A percentile compares a stretch with the other conserved stretches of the same genome.
Conservation (phyloP, 2,113 vertebrate species). For the Amazona guildingii region DNA sequence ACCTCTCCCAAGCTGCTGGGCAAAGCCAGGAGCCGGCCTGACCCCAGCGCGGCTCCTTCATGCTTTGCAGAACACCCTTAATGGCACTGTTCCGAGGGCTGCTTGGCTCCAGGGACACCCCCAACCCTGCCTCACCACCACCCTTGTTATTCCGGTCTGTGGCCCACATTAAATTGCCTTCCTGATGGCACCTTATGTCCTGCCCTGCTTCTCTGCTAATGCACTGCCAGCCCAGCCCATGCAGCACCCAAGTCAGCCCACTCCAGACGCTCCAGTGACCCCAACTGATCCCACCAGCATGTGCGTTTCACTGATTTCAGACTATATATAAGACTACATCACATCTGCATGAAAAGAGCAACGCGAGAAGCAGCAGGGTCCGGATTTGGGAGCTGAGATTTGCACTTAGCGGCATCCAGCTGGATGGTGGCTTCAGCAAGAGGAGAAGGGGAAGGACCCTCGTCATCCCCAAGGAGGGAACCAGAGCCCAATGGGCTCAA, state of each 20-base stretch:
- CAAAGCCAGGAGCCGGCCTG: not conserved
- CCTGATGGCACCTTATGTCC: not conserved
- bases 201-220: not conserved
- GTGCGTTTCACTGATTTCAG: rapidly evolving
- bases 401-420: rapidly evolving
- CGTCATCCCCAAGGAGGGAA: not conserved
- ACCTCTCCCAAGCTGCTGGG: conserved; percentile 6
- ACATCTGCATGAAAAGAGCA: rapidly evolving
- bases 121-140: rapidly evolving
- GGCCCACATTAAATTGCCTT: not conserved
- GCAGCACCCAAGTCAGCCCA: not conserved
- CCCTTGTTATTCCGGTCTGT: not conserved
- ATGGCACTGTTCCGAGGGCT: not conserved
- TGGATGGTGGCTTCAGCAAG: not conserved
- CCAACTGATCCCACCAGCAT: too few relatives aligned
- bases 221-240: not conserved
- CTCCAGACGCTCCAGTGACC: rapidly evolving
- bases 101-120: not conserved
- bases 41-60: not conserved
- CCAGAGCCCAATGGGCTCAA: rapidly evolving
- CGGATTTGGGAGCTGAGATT: not conserved
- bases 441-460: not conserved
- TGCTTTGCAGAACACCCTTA: not conserved
- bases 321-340: not conserved
- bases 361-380: rapidly evolving